phyloP scores from a whole-genome alignment of 2,888 invertebrate genomes.

The Diogma glabrata region DNA sequence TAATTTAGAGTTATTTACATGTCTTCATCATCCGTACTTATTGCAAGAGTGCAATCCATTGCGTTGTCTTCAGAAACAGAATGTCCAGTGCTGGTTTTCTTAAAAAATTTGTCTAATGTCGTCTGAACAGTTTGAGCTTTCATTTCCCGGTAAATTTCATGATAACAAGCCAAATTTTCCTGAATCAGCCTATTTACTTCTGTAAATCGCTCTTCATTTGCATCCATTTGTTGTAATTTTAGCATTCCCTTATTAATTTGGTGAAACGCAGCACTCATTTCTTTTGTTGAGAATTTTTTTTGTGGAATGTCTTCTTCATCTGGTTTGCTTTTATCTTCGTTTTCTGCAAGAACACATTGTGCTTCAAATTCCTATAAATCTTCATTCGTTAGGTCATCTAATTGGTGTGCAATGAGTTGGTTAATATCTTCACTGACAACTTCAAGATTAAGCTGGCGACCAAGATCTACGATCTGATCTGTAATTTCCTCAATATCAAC shows the following conservation, averaged over 20 bases:
- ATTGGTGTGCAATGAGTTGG: slow-evolving; percentile 5
- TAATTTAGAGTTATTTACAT: background rate
- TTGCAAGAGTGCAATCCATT: slow-evolving; percentile 8
- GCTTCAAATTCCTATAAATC: slow-evolving; percentile 5
- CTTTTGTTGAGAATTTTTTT: slow-evolving; percentile 9
- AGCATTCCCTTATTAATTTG: slow-evolving; percentile 6
- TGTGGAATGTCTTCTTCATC: slow-evolving; percentile 7
- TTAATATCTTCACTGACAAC: slow-evolving; percentile 4
- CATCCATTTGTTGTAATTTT: slow-evolving; percentile 5
- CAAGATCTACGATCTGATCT: slow-evolving; percentile 5
- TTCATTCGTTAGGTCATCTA: slow-evolving; percentile 3
- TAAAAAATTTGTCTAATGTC: slow-evolving; percentile 8
- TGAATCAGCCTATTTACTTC: slow-evolving; percentile 5
- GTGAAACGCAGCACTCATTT: slow-evolving; percentile 6
- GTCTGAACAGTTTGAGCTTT: slow-evolving; percentile 8
- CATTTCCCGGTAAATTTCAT: slow-evolving; percentile 5
- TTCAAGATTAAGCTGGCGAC: slow-evolving; percentile 4
- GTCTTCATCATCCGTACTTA: slow-evolving; percentile 7
- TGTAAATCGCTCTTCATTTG: slow-evolving; percentile 5
- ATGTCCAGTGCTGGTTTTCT: slow-evolving; percentile 5
- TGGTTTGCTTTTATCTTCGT: slow-evolving; percentile 6
- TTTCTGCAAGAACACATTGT: slow-evolving; percentile 8
- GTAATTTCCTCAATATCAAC: slow-evolving; percentile 6
- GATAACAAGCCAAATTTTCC: slow-evolving; percentile 8
- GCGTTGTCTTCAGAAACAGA: slow-evolving; percentile 8